phyloP scores from a whole-genome alignment of 2,113 vertebrate genomes.

The Austrofundulus limnaeus region DNA sequence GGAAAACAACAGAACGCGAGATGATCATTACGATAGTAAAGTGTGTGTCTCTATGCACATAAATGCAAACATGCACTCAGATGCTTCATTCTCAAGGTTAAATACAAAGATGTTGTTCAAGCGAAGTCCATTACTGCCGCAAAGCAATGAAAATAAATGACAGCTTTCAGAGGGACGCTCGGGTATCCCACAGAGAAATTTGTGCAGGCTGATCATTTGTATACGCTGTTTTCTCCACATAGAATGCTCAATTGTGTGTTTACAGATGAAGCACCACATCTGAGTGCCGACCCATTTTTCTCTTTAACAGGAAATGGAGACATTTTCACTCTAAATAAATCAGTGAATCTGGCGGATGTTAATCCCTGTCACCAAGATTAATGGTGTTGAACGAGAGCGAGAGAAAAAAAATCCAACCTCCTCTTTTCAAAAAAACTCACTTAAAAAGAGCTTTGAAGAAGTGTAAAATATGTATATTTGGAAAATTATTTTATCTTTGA shows the following conservation, averaged over 20 bases:
- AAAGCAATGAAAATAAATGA: conserved; percentile 71
- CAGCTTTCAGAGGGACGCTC: conserved; percentile 54
- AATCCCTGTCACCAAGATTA: conserved; percentile 61
- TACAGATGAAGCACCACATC: conserved; percentile 58
- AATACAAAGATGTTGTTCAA: conserved; percentile 67
- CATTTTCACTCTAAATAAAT: conserved; percentile 62
- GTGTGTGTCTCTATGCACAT: conserved; percentile 31
- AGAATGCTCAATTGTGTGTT: conserved; percentile 64
- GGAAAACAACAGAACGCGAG: conserved; percentile 18
- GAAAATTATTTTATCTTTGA: conserved; percentile 9
- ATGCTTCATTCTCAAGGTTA: conserved; percentile 69
- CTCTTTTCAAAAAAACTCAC: neutral
- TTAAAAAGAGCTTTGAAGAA: conserved; percentile 2
- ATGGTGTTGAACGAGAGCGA: conserved; percentile 30
- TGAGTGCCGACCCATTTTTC: conserved; percentile 49
- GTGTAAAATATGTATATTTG: conserved; percentile 14
- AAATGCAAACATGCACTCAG: conserved; percentile 52
- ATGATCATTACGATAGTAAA: conserved; percentile 42
- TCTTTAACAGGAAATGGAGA: conserved; percentile 65
- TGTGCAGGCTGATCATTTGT: conserved; percentile 55
- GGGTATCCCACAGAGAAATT: conserved; percentile 63
- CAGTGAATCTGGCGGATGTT: conserved; percentile 59
- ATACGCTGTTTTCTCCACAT: conserved; percentile 40
- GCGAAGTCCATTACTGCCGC: conserved; percentile 65
- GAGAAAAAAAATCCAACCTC: neutral